A percentile compares a stretch with the other conserved stretches of the same genome.
phyloP scores from a whole-genome alignment of 2,113 vertebrate genomes.

The Strigops habroptila region DNA sequence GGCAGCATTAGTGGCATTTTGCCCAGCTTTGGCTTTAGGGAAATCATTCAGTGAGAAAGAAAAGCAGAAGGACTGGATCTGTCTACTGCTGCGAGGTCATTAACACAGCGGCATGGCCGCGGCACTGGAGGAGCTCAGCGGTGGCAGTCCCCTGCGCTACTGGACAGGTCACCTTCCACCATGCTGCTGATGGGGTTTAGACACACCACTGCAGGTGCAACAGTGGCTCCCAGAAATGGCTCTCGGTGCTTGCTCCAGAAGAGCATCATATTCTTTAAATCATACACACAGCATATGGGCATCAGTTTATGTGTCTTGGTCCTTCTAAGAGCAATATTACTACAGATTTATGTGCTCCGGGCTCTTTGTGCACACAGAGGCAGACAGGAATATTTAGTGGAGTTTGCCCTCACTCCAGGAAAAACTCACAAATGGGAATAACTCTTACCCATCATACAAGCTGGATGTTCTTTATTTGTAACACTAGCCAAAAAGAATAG shows the following conservation, averaged over 20 bases:
- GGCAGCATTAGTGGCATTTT: conserved; percentile 79
- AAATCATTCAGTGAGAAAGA: conserved; percentile 77
- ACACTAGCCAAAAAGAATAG: neutral
- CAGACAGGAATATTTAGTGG: conserved; percentile 50
- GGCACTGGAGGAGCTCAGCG: neutral
- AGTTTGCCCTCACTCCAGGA: conserved; percentile 50
- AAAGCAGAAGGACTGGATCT: conserved; percentile 72
- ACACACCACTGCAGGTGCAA: fast-evolving
- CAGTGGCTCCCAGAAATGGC: fast-evolving
- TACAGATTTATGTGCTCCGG: conserved; percentile 4
- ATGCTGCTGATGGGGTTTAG: neutral
- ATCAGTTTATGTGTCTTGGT: neutral
- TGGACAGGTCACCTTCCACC: neutral
- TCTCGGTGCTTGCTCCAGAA: neutral
- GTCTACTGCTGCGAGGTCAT: conserved; percentile 69
- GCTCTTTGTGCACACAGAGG: neutral
- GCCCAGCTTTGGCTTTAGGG: conserved; percentile 78
- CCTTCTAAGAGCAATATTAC: neutral
- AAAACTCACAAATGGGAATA: conserved; percentile 54
- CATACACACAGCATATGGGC: fast-evolving
- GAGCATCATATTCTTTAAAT: fast-evolving
- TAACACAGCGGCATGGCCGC: conserved; percentile 46
- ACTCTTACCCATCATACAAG: neutral
- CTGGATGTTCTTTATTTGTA: conserved; percentile 24
- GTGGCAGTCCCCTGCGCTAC: neutral